phyloP scores from a whole-genome alignment of 2,113 vertebrate genomes.

The Tichodroma muraria region DNA sequence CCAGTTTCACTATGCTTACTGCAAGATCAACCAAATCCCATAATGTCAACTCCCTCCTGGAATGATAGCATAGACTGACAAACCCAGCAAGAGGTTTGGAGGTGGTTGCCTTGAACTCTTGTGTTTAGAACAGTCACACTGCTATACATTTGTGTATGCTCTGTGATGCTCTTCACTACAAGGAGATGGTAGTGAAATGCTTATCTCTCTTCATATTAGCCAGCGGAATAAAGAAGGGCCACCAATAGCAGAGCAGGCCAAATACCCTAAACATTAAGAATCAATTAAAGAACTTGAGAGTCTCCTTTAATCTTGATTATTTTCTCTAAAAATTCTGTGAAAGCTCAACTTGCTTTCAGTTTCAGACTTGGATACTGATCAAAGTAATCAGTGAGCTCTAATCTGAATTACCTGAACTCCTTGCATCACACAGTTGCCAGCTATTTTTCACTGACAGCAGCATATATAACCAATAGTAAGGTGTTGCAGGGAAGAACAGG shows the following conservation, averaged over 20 bases:
- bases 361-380: not conserved
- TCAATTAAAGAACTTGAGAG: not conserved
- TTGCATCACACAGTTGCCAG: not conserved
- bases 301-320: not conserved
- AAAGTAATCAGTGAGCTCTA: not conserved
- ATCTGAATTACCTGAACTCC: not conserved
- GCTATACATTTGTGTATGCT: not conserved
- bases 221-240: not conserved
- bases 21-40: not conserved
- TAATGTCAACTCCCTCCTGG: not conserved
- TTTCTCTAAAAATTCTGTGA: not conserved
- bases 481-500: not conserved
- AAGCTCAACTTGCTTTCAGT: not conserved
- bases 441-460: not conserved
- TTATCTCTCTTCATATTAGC: not conserved
- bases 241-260: not conserved
- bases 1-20: not conserved
- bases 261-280: not conserved
- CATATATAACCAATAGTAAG: conserved; percentile 6
- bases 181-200: not conserved
- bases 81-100: not conserved
- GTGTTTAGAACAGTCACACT: not conserved
- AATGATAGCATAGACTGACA: fast-evolving
- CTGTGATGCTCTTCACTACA: not conserved
- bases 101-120: not conserved